phyloP scores from a whole-genome alignment of 2,797 vertebrate species.

The Myotis vivesi region DNA sequence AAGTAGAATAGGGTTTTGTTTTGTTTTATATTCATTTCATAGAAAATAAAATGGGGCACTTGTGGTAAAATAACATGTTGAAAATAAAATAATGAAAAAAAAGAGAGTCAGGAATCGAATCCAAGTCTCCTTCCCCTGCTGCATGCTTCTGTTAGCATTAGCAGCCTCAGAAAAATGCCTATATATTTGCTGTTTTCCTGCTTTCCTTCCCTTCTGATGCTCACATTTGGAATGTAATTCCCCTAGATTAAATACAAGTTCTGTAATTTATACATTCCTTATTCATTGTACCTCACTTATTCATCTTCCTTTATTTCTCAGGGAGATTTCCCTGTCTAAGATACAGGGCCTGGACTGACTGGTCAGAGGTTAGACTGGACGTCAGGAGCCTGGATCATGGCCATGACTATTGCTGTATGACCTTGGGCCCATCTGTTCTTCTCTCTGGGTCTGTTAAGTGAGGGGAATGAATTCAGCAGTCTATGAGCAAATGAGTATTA shows the following conservation, averaged over 20 bases:
- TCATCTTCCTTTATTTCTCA: background rate
- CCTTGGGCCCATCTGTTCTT: background rate
- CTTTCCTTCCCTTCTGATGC: background rate
- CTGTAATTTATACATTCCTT: background rate
- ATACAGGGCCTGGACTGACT: background rate
- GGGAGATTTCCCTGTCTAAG: background rate
- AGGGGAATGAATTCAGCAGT: background rate
- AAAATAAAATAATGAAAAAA: background rate
- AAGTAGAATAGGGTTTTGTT: background rate
- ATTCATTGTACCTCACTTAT: background rate
- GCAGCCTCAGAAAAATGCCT: too few relatives aligned
- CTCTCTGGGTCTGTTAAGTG: background rate
- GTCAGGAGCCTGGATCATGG: background rate
- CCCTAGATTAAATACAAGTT: background rate
- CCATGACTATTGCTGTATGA: background rate
- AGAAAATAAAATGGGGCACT: slow-evolving; percentile 8
- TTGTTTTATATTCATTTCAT: background rate
- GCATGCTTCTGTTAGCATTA: background rate
- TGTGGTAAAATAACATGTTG: background rate
- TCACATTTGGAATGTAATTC: background rate
- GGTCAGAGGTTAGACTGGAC: too few relatives aligned
- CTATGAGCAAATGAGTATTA: background rate
- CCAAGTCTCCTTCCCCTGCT: background rate
- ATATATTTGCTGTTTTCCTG: background rate
- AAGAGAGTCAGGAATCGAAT: background rate